These are phyloP conservation scores for Ganaspis brasiliensis DNA, from an alignment of 2,888 invertebrate species.

Conservation along the genomic window DNA sequence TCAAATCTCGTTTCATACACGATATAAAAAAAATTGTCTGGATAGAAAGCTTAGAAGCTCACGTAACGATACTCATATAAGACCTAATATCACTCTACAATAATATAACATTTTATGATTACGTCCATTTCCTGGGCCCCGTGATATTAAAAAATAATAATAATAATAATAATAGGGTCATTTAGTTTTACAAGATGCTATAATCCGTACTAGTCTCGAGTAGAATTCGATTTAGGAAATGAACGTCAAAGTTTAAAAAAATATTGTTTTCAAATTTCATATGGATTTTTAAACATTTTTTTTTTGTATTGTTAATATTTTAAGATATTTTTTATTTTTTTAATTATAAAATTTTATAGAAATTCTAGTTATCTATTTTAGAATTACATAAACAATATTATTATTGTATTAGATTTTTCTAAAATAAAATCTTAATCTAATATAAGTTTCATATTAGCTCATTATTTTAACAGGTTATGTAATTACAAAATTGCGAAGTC, in stretches of 20 bases:
- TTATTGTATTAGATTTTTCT: no score
- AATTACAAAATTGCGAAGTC: neutral
- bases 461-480: neutral
- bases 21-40: neutral
- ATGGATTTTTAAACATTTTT: no score
- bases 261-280: no score
- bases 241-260: no score
- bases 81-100: slow-evolving; percentile 1
- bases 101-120: slow-evolving; percentile 3
- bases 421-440: no score
- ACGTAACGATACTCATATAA: neutral
- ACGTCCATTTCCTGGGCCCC: neutral
- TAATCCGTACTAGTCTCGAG: neutral
- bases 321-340: no score
- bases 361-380: no score
- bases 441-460: neutral
- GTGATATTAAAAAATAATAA: slow-evolving; percentile 13
- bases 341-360: no score
- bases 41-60: neutral
- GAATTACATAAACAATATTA: no score
- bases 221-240: no score
- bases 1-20: neutral
- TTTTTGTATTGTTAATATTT: no score
- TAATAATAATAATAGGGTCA: neutral
- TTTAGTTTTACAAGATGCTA: slow-evolving; percentile 1